These are phyloP conservation scores for Iguana delicatissima DNA, from an alignment of 2,797 vertebrate genomes.

Conservation along the genomic window DNA sequence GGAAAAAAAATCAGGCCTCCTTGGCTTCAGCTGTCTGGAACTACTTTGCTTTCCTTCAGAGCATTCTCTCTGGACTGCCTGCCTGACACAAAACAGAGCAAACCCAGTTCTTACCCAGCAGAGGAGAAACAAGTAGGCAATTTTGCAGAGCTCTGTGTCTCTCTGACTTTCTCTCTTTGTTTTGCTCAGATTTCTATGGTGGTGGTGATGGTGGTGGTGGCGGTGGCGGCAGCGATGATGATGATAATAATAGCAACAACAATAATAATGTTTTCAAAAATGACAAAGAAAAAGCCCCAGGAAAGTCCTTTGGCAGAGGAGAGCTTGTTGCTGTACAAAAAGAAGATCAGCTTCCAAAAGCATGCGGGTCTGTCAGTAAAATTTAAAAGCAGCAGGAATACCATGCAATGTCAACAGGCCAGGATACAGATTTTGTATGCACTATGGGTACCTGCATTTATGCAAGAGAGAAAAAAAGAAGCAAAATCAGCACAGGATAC, in stretches of 20 bases:
- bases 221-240: too few species aligned
- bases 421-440: background rate
- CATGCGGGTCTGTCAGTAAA: background rate
- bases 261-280: conserved; percentile 10
- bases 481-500: background rate
- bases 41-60: background rate
- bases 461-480: background rate
- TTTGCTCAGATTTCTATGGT: background rate
- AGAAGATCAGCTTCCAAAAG: background rate
- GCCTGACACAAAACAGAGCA: conserved; percentile 21
- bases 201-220: too few species aligned
- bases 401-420: background rate
- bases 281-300: background rate
- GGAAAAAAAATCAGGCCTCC: conserved; percentile 6
- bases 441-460: background rate
- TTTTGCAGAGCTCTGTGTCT: background rate
- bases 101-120: background rate
- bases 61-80: background rate
- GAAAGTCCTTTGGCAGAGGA: background rate
- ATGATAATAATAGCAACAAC: background rate
- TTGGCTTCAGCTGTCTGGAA: background rate
- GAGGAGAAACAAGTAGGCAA: background rate
- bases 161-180: background rate
- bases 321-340: background rate
- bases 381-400: background rate